Conservation (phyloP, 2,113 vertebrate genomes). For the Megaptera novaeangliae region DNA sequence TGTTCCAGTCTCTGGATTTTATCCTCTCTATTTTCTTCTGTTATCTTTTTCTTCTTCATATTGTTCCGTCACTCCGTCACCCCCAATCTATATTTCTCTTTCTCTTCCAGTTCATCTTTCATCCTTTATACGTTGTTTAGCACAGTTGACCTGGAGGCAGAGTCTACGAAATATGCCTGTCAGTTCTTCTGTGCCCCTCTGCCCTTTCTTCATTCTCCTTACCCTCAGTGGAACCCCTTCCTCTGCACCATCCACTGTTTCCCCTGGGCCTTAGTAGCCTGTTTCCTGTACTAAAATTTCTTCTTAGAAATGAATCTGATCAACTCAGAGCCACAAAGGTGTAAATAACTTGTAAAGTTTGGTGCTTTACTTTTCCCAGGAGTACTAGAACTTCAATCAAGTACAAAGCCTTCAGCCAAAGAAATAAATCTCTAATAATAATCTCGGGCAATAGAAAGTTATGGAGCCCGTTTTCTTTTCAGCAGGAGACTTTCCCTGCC, state of each 20-base stretch:
- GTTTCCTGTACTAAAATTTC: not conserved
- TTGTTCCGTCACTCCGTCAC: not conserved
- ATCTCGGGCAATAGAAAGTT: not conserved
- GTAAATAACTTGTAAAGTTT: not conserved
- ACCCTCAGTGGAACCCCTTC: not conserved
- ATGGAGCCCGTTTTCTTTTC: not conserved
- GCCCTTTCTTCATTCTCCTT: not conserved
- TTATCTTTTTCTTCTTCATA: not conserved
- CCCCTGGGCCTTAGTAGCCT: not conserved
- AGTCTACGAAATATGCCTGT: not conserved
- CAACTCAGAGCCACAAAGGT: not conserved
- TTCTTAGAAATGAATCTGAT: not conserved
- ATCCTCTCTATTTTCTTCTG: not conserved
- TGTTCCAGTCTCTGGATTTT: not conserved
- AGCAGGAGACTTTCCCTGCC: not conserved
- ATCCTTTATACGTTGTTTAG: not conserved
- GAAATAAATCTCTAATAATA: conserved; percentile 30
- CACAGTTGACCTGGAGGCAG: not conserved
- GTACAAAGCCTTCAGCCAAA: not conserved
- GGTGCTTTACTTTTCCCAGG: not conserved
- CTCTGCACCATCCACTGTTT: not conserved
- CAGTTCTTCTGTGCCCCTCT: not conserved
- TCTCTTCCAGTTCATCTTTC: not conserved
- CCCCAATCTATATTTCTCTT: not conserved
- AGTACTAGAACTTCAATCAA: not conserved